Base-by-base conservation (phyloP, 1,140 invertebrate genomes). In the Cydia amplana region DNA sequence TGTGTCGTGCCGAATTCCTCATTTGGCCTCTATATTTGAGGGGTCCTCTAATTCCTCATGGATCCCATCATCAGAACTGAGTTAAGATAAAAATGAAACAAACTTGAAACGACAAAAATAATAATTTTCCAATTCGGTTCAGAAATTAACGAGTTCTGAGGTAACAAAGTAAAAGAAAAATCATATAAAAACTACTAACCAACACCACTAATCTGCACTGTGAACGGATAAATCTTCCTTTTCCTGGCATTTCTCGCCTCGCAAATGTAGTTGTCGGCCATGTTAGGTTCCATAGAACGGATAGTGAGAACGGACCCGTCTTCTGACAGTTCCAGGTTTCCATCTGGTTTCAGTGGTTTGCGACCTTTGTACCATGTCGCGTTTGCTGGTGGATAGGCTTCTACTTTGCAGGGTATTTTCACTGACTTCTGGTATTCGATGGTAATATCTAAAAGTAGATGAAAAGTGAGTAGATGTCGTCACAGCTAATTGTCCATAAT, bases 351-450 rank as follows among this genome's bases (percentile, higher is more conserved):
- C 1, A 60, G 7, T 2, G 55, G 55, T 12, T 60, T 20, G 9
- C 7, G 20, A 12, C 12, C 55, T 23, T 60, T 60, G 20, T 60
- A 60, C 55, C 55, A 60, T 0, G 10, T 9, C n/a, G 20, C 20
- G 18, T 0, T 23, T 20, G 55, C 55, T 20, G 55, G 55, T 23
- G 55, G 55, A 3, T 60, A 23, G 2, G 55, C 55, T 9, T 60
- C 20, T 12, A 60, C 55, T 60, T 60, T 60, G 20, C 55, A 60
- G 20, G 20, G 20, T 20, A 60, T 60, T 60, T 20, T 60, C 16
- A 23, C 55, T 23, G 55, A 60, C 20, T 60, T 60, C n/a, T 60
- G 55, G 55, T 60, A 60, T 60, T 60, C 55, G 18, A 60, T 4
- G 18, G 7, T 23, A 23, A n/a, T 23, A 60, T 60, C 55, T 60